Evolutionary conservation across 2,888 invertebrate genomes (phyloP).

Genomic region (Drosophila antonietae): DNA sequence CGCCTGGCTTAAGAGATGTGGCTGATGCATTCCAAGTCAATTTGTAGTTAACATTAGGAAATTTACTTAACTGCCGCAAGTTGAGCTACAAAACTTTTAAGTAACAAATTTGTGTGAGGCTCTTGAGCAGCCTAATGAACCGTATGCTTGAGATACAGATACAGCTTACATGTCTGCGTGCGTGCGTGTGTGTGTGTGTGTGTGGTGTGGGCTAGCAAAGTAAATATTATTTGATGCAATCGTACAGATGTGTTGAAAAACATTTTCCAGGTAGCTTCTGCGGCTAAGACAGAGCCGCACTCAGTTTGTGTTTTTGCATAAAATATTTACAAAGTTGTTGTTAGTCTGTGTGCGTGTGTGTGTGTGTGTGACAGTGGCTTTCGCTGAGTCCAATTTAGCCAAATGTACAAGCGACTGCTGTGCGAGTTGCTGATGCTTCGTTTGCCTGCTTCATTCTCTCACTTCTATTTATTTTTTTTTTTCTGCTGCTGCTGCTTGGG

Average conservation of each 20-base stretch:
- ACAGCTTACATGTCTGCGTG: constrained; percentile 5
- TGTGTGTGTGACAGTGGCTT: constrained; percentile 59
- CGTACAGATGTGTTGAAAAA: constrained; percentile 69
- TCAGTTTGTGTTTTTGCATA: constrained; percentile 72
- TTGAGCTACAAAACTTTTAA: constrained; percentile 60
- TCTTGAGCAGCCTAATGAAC: constrained; percentile 70
- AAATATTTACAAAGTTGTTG: constrained; percentile 73
- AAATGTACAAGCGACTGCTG: constrained; percentile 65
- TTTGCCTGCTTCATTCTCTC: constrained; percentile 7
- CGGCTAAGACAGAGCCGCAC: constrained; percentile 37
- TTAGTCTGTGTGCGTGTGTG: constrained; percentile 29
- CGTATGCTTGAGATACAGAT: constrained; percentile 41
- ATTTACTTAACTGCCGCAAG: constrained; percentile 63
- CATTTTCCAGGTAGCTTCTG: constrained; percentile 66
- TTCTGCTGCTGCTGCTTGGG: not conserved
- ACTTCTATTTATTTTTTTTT: not conserved
- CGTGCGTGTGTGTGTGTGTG: constrained; percentile 22
- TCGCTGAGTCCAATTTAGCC: constrained; percentile 72
- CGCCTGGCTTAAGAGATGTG: not conserved
- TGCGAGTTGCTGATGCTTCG: constrained; percentile 53
- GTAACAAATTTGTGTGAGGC: constrained; percentile 50
- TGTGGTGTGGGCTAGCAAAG: constrained; percentile 53
- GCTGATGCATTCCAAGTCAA: constrained; percentile 37
- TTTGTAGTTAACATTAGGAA: constrained; percentile 44
- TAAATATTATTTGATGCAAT: constrained; percentile 75